Percentiles rank a stretch among this genome's conserved stretches.
Evolutionary conservation across 2,113 vertebrate genomes (phyloP).

Genomic region (Aptenodytes patagonicus): DNA sequence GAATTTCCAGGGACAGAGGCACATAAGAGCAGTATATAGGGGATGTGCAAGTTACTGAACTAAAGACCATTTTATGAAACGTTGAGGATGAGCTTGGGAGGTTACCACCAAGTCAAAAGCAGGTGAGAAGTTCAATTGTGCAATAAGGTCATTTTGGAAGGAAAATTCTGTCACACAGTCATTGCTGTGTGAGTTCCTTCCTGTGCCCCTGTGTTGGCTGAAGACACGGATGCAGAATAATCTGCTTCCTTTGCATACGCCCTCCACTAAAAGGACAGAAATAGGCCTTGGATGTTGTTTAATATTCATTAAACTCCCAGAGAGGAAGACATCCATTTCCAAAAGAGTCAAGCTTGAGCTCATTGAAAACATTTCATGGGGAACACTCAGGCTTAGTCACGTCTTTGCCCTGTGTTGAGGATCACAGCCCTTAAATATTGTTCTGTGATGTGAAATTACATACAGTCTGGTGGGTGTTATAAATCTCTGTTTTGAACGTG

Average conservation of each 20-base stretch:
- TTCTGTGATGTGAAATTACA: neutral
- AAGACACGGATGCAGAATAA: neutral
- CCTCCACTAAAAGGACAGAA: neutral
- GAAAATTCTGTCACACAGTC: neutral
- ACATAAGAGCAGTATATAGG: neutral
- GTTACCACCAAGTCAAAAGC: neutral
- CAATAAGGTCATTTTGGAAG: neutral
- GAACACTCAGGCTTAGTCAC: neutral
- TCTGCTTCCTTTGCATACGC: accelerated
- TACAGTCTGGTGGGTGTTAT: neutral
- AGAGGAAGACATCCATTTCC: neutral
- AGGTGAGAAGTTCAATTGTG: neutral
- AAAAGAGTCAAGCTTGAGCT: neutral
- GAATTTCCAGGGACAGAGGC: neutral
- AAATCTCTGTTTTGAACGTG: neutral
- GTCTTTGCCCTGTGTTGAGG: neutral
- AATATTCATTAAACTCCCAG: neutral
- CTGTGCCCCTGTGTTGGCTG: neutral
- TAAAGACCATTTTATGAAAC: neutral
- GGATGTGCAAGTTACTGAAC: neutral
- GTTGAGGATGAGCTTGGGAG: neutral
- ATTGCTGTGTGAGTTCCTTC: neutral
- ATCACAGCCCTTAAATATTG: neutral
- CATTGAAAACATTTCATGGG: neutral
- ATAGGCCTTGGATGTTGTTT: neutral